Conservation (phyloP, 1,140 invertebrate genomes). For the Ceratosolen fusciceps region DNA sequence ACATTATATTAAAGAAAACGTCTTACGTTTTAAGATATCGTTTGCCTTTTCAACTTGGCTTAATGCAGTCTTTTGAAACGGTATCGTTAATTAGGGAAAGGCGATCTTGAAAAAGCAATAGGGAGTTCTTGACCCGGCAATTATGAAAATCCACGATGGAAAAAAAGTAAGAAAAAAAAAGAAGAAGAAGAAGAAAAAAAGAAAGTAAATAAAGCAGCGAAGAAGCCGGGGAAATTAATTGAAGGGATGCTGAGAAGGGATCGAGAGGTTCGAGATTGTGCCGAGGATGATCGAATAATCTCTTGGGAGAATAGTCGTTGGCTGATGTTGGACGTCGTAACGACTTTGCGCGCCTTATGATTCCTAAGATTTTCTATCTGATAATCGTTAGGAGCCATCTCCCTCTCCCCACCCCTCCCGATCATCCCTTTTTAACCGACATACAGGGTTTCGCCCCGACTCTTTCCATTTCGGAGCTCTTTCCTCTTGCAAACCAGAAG, state of each 20-base stretch:
- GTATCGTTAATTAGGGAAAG: no score
- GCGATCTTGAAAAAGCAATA: no score
- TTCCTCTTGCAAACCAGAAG: neutral
- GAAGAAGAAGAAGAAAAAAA: neutral
- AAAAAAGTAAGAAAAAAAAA: neutral
- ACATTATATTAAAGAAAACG: no score
- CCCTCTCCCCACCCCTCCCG: no score
- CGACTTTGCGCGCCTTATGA: conserved; percentile 5
- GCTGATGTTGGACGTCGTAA: neutral
- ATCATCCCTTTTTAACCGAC: no score
- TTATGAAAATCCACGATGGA: neutral
- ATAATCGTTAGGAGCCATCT: neutral
- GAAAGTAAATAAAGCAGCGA: neutral
- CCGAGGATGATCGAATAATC: conserved; percentile 10
- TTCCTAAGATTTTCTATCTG: conserved; percentile 9
- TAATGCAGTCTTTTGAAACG: no score
- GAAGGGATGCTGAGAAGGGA: neutral
- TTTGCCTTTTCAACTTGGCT: no score
- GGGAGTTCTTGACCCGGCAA: neutral
- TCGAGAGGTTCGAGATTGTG: conserved; percentile 7
- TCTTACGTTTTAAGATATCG: no score
- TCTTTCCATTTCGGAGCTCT: neutral
- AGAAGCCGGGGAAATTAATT: neutral
- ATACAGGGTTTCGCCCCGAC: no score
- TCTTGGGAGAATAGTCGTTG: neutral